Base-by-base conservation (phyloP, 2,113 vertebrate genomes). In the Tringa solitaria region DNA sequence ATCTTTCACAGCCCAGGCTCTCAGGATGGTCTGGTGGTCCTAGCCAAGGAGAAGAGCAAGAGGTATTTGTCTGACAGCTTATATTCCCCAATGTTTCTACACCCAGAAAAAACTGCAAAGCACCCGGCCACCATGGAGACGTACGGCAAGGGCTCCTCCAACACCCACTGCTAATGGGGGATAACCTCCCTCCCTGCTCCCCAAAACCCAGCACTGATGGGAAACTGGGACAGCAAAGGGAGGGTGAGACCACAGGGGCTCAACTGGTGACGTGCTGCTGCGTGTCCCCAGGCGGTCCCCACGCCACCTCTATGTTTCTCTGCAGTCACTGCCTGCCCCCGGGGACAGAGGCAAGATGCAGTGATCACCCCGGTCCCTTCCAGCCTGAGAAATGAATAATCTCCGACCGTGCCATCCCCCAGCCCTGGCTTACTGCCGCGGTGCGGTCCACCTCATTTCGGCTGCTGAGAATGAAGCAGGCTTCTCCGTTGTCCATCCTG, bases 1-100 rank as follows among this genome's bases (percentile, higher is more conserved):
- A 74, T 99, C 98, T 81, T 99, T 99, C 73, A 99, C 98, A 0
- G 98, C 98, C 98, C 98, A 99, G 88, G 98, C 98, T 12, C 98
- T 97, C 92, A 99, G 96, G 92, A 99, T 99, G 77, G 98, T 99
- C 92, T 99, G 98, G 90, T 99, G 98, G 93, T 99, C 98, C 98
- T 99, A 83, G 33, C 14, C 53, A 13, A 30, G 27, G 19, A 65
- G 63, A 48, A 95, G 23, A 76, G 7, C 28, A 73, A 70, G 32
- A 56, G 8, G 8, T 60, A 8, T 8, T n/a, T 26, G 24, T 4
- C 0, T 23, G 37, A 33, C 30, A 46, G 7, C 8, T 72, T 72
- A 2, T 78, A 51, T 72, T 17, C 69, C 37, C 37, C 26, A 17
- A 1, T 0, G 2, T 1, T 76, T 57, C 75, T 22, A 21, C 18